phyloP scores from a whole-genome alignment of 2,888 invertebrate genomes.

The Macrosiphum euphorbiae region DNA sequence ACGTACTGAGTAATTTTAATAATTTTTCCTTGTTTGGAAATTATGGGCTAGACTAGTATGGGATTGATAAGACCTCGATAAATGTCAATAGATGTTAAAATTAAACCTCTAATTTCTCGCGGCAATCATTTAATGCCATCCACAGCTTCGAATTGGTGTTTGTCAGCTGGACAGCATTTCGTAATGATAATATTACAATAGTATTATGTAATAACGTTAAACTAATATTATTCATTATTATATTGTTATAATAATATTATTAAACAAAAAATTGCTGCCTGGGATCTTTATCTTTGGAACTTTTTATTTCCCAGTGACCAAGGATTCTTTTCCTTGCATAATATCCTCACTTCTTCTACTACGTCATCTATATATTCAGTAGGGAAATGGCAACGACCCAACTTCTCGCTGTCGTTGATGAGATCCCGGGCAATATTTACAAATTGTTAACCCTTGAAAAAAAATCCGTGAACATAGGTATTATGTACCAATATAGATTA shows the following conservation, averaged over 20 bases:
- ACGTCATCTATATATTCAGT: constrained; percentile 17
- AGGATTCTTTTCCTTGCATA: constrained; percentile 1
- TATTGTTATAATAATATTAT: too few species aligned
- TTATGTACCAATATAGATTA: too few species aligned
- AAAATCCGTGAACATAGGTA: too few species aligned
- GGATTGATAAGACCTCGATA: neutral
- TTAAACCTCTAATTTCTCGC: neutral
- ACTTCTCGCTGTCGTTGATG: neutral
- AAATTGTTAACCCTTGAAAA: constrained; percentile 24
- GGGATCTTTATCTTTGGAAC: neutral
- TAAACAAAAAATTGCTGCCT: too few species aligned
- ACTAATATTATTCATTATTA: too few species aligned
- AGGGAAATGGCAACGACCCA: constrained; percentile 23
- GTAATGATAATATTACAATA: too few species aligned
- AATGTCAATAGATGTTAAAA: neutral
- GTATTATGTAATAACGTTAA: too few species aligned
- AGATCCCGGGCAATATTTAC: constrained; percentile 34
- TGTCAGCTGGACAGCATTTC: too few species aligned
- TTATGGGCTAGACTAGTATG: neutral
- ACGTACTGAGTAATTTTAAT: neutral
- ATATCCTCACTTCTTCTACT: neutral
- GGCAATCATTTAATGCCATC: constrained; percentile 15
- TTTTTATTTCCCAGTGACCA: constrained; percentile 14
- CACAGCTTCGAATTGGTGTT: neutral
- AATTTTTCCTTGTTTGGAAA: constrained; percentile 3